Evolutionary conservation across 2,113 vertebrate genomes (phyloP).

Genomic region (Erythrolamprus reginae): DNA sequence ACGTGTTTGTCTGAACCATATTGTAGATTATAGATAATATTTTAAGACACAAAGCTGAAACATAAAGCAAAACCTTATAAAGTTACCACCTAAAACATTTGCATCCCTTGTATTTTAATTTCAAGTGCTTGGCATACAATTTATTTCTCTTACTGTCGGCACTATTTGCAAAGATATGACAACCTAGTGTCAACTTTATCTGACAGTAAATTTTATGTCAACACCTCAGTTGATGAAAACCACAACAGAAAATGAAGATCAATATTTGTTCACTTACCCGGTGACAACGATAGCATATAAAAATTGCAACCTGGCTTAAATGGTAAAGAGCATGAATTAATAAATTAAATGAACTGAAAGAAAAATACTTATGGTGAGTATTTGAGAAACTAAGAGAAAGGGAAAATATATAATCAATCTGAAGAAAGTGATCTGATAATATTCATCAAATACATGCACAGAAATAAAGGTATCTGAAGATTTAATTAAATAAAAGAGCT

Average conservation of each 20-base stretch:
- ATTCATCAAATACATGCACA: neutral
- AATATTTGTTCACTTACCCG: neutral
- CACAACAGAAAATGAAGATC: neutral
- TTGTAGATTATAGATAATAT: conserved; percentile 87
- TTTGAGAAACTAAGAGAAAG: neutral
- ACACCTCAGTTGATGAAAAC: neutral
- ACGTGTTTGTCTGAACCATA: conserved; percentile 88
- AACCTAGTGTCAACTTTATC: neutral
- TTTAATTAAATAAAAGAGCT: neutral
- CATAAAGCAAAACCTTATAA: conserved; percentile 35
- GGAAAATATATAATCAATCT: neutral
- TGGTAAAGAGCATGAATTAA: neutral
- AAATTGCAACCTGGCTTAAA: neutral
- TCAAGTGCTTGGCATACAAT: neutral
- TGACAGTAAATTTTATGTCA: neutral
- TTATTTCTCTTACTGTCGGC: neutral
- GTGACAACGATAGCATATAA: neutral
- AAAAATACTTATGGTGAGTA: neutral
- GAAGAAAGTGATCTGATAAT: neutral
- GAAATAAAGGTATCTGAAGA: neutral
- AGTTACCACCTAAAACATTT: neutral
- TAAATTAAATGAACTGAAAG: neutral
- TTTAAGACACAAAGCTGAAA: conserved; percentile 85
- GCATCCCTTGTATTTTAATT: neutral
- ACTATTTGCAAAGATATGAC: neutral